Base-by-base conservation (phyloP, 2,888 invertebrate genomes). In the Dione vanillae region DNA sequence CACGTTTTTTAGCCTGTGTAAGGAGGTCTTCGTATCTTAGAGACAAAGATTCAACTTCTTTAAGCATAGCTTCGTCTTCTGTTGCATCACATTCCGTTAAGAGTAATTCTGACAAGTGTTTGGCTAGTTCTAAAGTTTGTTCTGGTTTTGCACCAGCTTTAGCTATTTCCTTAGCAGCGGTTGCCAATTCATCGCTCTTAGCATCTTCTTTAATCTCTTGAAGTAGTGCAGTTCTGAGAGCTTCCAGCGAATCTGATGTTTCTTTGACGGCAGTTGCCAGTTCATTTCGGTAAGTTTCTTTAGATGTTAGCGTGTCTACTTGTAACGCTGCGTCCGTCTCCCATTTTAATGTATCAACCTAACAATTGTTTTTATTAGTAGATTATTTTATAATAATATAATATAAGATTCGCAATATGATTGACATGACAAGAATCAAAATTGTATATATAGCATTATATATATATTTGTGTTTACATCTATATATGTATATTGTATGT, bases 281-380 rank as follows among this genome's bases (percentile, higher is more conserved):
- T 85, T 98, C 97, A 78, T 95, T 95, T 67, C 95, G 89, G 82
- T 97, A 98, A 0, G 97, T 97, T 82, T 97, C 97, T 84, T 96
- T 96, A 6, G 97, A 96, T 52, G 97, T 97, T 51, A 97, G 86
- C 0, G 97, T 98, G 82, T 97, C 96, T 1, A 97, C 97, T 92
- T 98, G 97, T 7, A 97, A 95, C 0, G 96, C 95, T 0, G 95
- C 95, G 79, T 97, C 97, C 16, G 95, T 95, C 81, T 97, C 97
- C 86, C 96, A 96, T 84, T 94, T 95, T 9, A 96, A 89, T 0
- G 97, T 96, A 74, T 97, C 96, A 11, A 96, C 96, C 90, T 97
- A 94, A 19, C 27, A 27, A 27, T 27, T 3, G 27, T 27, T 27
- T 27, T 27, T 27, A 27, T 27, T 27, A 27, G 27, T 27, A 27